Conservation (phyloP, 2,113 vertebrate species). For the Excalfactoria chinensis region DNA sequence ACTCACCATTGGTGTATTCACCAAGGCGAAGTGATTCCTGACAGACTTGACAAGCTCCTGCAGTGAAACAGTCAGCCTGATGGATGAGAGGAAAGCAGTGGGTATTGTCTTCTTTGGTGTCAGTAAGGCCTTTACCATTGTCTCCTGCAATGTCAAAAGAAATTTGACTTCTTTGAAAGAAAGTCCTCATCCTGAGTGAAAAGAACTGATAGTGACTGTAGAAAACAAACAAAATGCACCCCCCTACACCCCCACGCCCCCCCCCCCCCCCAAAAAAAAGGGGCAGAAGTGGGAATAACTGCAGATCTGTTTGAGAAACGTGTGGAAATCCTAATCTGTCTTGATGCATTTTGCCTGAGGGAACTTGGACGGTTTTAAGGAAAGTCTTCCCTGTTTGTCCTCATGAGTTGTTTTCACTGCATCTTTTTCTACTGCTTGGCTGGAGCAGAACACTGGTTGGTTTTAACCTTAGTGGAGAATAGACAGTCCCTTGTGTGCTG, state of each 20-base stretch:
- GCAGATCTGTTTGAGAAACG: not conserved
- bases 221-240: not conserved
- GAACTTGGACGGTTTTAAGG: not conserved
- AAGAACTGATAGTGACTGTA: not conserved
- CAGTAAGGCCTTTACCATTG: not conserved
- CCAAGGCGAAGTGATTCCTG: not conserved
- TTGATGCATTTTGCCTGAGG: not conserved
- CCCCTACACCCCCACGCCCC: no score
- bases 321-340: not conserved
- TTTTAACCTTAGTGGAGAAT: not conserved
- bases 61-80: not conserved
- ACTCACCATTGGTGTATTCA: not conserved
- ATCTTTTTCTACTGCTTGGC: not conserved
- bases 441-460: not conserved
- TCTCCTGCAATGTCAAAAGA: not conserved
- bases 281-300: not conserved
- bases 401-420: not conserved
- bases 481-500: not conserved
- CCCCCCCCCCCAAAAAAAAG: no score
- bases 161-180: not conserved
- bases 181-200: not conserved
- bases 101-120: not conserved
- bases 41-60: not conserved
- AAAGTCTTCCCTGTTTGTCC: not conserved
- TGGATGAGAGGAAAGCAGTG: not conserved